These are phyloP conservation scores for Triplophysa siluroides DNA, from an alignment of 2,113 vertebrate species.

Conservation along the genomic window DNA sequence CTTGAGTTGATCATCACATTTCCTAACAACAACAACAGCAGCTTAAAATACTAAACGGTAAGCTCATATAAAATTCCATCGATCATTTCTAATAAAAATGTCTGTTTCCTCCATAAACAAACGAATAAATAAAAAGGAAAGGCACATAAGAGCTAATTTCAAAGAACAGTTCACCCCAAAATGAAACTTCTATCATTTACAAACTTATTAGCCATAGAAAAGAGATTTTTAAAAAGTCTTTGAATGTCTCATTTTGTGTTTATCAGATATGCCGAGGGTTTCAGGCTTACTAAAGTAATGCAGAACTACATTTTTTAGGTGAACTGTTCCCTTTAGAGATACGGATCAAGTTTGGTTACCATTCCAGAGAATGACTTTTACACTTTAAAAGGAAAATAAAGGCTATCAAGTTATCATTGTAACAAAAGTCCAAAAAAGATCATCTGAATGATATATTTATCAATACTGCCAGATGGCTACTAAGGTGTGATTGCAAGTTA, in stretches of 20 bases:
- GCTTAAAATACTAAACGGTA: constrained; percentile 2
- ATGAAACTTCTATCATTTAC: no score
- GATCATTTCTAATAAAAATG: not conserved
- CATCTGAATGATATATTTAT: not conserved
- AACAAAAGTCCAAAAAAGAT: not conserved
- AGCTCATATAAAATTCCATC: not conserved
- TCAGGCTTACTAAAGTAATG: not conserved
- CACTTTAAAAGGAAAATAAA: not conserved
- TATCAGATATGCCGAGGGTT: no score
- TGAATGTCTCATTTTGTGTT: no score
- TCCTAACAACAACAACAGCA: constrained; percentile 11
- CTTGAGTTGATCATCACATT: not conserved
- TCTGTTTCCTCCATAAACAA: not conserved
- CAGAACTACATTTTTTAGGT: not conserved
- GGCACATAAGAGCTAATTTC: constrained; percentile 29
- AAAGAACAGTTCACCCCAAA: not conserved
- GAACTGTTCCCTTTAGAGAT: not conserved
- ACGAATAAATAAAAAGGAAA: constrained; percentile 12
- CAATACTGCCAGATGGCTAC: not conserved
- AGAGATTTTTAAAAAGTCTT: no score
- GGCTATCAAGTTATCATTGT: not conserved
- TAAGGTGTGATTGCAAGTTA: constrained; percentile 12
- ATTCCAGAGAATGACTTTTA: not conserved
- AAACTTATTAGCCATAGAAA: no score
- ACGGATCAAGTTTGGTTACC: not conserved